phyloP scores from a whole-genome alignment of 2,797 vertebrate genomes.

The Cheirogaleus major region DNA sequence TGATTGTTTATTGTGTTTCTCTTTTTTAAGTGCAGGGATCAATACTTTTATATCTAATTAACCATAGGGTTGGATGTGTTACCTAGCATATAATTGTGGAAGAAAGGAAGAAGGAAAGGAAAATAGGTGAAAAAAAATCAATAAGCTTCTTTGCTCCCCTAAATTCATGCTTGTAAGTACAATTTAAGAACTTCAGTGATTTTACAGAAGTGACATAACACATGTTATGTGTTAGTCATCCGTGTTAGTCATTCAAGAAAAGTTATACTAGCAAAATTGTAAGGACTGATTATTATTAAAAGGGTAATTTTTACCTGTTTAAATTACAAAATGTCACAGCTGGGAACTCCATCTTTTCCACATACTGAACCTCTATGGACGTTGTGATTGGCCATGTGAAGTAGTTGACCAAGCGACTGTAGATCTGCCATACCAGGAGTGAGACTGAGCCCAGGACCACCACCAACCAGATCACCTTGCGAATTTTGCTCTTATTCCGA shows the following conservation, averaged over 20 bases:
- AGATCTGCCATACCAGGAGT: slow-evolving; percentile 81
- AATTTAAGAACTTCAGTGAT: neutral
- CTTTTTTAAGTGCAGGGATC: neutral
- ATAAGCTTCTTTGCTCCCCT: neutral
- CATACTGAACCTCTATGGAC: slow-evolving; percentile 83
- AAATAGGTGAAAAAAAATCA: neutral
- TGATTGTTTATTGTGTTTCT: neutral
- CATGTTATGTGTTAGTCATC: too few species aligned
- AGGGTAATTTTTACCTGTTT: slow-evolving; percentile 84
- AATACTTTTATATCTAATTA: neutral
- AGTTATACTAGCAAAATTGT: neutral
- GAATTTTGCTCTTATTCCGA: slow-evolving; percentile 71
- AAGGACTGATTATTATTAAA: neutral
- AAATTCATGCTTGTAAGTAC: neutral
- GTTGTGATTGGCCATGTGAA: slow-evolving; percentile 87
- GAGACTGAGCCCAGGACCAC: slow-evolving; percentile 78
- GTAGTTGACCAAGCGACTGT: slow-evolving; percentile 82
- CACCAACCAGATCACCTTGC: slow-evolving; percentile 80
- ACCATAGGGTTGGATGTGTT: neutral
- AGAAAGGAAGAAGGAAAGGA: neutral
- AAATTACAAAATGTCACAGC: slow-evolving; percentile 88
- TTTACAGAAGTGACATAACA: neutral
- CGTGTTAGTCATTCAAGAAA: neutral
- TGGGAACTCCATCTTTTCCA: slow-evolving; percentile 85
- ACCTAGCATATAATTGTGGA: neutral